Percentiles rank a stretch among this genome's conserved stretches.
Evolutionary conservation across 1,140 invertebrate genomes (phyloP).

Genomic region (Drosophila ambigua): DNA sequence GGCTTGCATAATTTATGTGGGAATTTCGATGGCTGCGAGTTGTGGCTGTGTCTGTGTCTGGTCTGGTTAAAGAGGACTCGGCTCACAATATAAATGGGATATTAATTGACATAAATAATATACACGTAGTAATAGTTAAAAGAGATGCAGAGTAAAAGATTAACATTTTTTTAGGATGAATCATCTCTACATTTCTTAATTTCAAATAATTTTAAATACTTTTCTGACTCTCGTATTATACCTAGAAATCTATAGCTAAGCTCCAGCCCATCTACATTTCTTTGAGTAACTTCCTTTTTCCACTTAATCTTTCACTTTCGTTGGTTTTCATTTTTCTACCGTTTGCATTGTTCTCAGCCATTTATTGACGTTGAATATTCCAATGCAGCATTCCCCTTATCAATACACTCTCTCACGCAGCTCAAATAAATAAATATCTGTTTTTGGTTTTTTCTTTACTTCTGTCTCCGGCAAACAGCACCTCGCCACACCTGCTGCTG

Average conservation of each 20-base stretch:
- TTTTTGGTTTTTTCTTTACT: slow-evolving; percentile 58
- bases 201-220: too few species aligned
- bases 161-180: too few species aligned
- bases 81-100: too few species aligned
- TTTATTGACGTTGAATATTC: slow-evolving; percentile 25
- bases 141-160: too few species aligned
- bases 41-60: too few species aligned
- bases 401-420: slow-evolving; percentile 39
- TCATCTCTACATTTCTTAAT: too few species aligned
- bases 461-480: not conserved
- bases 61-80: too few species aligned
- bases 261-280: too few species aligned
- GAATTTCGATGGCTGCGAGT: slow-evolving; percentile 9
- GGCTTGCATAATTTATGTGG: slow-evolving; percentile 38
- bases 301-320: slow-evolving; percentile 1
- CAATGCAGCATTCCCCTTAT: not conserved
- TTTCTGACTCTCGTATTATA: too few species aligned
- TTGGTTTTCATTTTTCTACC: slow-evolving; percentile 5
- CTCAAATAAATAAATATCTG: slow-evolving; percentile 31
- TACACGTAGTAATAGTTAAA: too few species aligned
- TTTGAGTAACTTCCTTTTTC: not conserved
- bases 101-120: too few species aligned
- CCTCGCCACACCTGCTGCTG: slow-evolving; percentile 11
- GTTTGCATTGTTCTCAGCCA: not conserved
- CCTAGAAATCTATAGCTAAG: too few species aligned